Conservation (phyloP, 2,797 vertebrate genomes). For the Lycodopsis pacificus region DNA sequence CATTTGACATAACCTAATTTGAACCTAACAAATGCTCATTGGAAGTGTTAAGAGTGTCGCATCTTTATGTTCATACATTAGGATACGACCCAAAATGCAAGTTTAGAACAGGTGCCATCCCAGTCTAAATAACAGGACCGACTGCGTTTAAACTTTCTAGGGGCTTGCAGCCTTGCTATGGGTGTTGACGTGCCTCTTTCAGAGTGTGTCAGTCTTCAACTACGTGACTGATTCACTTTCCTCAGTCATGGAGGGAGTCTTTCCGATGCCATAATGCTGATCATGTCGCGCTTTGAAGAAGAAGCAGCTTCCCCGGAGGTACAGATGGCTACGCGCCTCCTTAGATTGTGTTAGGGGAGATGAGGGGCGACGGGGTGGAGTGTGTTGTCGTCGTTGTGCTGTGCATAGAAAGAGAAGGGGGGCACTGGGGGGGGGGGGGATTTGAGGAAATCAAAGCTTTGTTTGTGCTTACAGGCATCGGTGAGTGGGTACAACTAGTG, state of each 20-base stretch:
- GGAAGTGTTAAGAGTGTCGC: neutral
- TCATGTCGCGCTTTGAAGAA: constrained; percentile 78
- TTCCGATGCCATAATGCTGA: constrained; percentile 74
- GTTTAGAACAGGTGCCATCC: constrained; percentile 30
- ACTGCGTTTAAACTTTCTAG: constrained; percentile 43
- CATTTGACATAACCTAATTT: neutral
- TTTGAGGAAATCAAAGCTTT: constrained; percentile 76
- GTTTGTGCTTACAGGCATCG: constrained; percentile 74
- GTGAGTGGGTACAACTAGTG: constrained; percentile 76
- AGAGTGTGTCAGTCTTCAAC: constrained; percentile 48
- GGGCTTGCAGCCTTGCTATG: constrained; percentile 51
- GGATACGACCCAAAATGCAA: neutral
- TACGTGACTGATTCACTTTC: constrained; percentile 65
- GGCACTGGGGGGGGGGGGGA: constrained; percentile 25
- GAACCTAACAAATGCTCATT: neutral
- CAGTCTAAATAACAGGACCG: constrained; percentile 29
- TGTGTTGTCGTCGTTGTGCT: constrained; percentile 47
- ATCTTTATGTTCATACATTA: neutral
- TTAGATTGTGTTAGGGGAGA: constrained; percentile 71
- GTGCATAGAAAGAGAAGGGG: neutral
- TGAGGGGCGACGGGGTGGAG: constrained; percentile 50
- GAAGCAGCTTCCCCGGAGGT: constrained; percentile 71
- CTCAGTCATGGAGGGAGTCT: constrained; percentile 57
- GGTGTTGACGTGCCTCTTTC: constrained; percentile 51
- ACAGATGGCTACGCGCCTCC: constrained; percentile 72